Conservation (phyloP, 2,113 vertebrate genomes). For the Copsychus sechellarum region DNA sequence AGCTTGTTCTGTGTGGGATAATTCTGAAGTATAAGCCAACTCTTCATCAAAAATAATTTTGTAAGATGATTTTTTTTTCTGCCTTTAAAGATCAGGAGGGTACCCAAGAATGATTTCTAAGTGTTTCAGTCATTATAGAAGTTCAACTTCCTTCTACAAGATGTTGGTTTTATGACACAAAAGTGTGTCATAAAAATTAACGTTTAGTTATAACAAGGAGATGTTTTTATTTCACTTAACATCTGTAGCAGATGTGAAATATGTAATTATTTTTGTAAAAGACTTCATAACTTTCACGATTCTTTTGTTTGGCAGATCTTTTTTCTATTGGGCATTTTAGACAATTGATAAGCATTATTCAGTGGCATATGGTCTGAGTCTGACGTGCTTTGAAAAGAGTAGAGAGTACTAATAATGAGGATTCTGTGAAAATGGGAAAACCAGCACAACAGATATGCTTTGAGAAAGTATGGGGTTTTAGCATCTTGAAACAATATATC, state of each 20-base stretch:
- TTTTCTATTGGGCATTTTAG: slow-evolving; percentile 74
- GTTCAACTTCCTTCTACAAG: slow-evolving; percentile 39
- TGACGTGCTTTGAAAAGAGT: slow-evolving; percentile 84
- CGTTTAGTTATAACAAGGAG: slow-evolving; percentile 68
- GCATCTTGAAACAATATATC: slow-evolving; percentile 88
- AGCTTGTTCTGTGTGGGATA: neutral
- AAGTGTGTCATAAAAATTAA: slow-evolving; percentile 72
- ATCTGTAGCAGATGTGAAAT: slow-evolving; percentile 76
- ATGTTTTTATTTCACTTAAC: slow-evolving; percentile 74
- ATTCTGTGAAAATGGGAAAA: slow-evolving; percentile 83
- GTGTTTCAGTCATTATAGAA: slow-evolving; percentile 39
- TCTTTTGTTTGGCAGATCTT: slow-evolving; percentile 72
- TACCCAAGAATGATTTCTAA: slow-evolving; percentile 27
- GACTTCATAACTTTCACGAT: slow-evolving; percentile 72
- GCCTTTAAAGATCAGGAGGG: slow-evolving; percentile 5
- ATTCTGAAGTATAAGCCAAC: neutral
- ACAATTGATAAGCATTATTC: slow-evolving; percentile 81
- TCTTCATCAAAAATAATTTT: neutral
- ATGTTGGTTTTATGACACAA: slow-evolving; percentile 56
- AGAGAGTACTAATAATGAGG: slow-evolving; percentile 83
- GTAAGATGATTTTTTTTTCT: neutral
- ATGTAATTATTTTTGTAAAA: slow-evolving; percentile 74
- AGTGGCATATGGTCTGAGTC: slow-evolving; percentile 84
- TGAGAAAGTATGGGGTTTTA: slow-evolving; percentile 81
- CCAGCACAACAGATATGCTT: slow-evolving; percentile 80